Base-by-base conservation (phyloP, 1,140 invertebrate species). In the Papilio xuthus region DNA sequence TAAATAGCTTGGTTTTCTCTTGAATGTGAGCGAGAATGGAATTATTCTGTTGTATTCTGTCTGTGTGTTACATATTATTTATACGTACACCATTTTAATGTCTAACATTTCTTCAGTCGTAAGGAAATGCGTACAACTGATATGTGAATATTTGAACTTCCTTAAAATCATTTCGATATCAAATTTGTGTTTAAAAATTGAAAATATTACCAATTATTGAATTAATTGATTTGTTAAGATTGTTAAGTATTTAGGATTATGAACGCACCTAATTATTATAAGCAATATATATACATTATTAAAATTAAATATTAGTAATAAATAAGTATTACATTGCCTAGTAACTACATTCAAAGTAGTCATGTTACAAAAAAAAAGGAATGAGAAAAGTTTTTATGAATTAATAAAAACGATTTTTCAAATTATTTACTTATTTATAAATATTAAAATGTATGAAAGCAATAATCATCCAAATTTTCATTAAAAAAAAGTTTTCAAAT, bases 1-100 rank as follows among this genome's bases (percentile, higher is more conserved):
- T 86, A 85, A 85, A 87, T 82, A 78, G 81, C 82, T 85, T 84
- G 75, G n/a, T 84, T 85, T 85, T 86, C 83, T 75, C 28, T 75
- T 75, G 73, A 60, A 75, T 56, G 78, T 83, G 79, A 81, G 81
- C 84, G 79, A 79, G 81, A 60, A 81, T 81, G 78, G 77, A 60
- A 74, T 13, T 77, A 44, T 71, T 78, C 37, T 79, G 42, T 67
- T 70, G 28, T 77, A 74, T 67, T 63, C 18, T 71, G 75, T 81
- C 44, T 79, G 77, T 72, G 26, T n/a, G 20, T 10, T 7, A 26
- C 28, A 37, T 53, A 32, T 32, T 32, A 18, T 53, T 47, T 56
- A 32, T 44, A 6, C n/a, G 15, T 47, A 13, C 56, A 26, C 60
- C 12, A 32, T 67, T 32, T 28, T 20, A 26, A 15, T 67, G 60